Evolutionary conservation across 2,113 vertebrate genomes (phyloP).

Genomic region (Myanophis thanlyinensis): DNA sequence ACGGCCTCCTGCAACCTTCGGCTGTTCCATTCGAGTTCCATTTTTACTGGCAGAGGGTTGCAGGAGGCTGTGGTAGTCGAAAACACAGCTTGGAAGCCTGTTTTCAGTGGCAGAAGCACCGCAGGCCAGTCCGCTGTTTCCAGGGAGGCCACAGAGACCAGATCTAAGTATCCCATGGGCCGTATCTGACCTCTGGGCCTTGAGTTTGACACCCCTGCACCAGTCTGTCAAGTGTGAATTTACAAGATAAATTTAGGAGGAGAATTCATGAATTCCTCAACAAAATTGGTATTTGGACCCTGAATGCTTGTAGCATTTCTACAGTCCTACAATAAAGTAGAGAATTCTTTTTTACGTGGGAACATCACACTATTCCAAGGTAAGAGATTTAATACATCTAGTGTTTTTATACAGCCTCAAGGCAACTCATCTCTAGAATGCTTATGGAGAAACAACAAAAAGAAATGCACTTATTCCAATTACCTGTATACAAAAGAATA

Average conservation of each 20-base stretch:
- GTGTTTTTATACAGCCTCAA: not conserved
- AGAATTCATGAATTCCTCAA: not conserved
- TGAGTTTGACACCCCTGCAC: too few species aligned
- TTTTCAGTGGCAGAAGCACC: too few species aligned
- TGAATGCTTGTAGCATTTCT: not conserved
- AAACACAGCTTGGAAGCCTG: too few species aligned
- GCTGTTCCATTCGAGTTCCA: too few species aligned
- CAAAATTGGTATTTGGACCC: not conserved
- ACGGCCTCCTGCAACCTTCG: too few species aligned
- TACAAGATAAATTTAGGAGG: not conserved
- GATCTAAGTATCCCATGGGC: too few species aligned
- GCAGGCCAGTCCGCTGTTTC: too few species aligned
- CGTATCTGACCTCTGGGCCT: too few species aligned
- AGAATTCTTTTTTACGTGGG: not conserved
- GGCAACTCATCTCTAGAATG: not conserved
- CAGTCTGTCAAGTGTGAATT: not conserved
- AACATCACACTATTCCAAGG: not conserved
- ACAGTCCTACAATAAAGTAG: not conserved
- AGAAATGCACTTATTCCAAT: not conserved
- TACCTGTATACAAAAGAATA: not conserved
- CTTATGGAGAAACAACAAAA: not conserved
- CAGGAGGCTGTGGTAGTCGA: too few species aligned
- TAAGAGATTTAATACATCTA: not conserved
- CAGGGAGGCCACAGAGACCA: too few species aligned
- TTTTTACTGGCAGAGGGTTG: too few species aligned